Evolutionary conservation across 92 coral and sea anemone genomes (phyloP), one percentile per base, ranked within the genome.

Genomic region (Plumapathes pennacea): DNA sequence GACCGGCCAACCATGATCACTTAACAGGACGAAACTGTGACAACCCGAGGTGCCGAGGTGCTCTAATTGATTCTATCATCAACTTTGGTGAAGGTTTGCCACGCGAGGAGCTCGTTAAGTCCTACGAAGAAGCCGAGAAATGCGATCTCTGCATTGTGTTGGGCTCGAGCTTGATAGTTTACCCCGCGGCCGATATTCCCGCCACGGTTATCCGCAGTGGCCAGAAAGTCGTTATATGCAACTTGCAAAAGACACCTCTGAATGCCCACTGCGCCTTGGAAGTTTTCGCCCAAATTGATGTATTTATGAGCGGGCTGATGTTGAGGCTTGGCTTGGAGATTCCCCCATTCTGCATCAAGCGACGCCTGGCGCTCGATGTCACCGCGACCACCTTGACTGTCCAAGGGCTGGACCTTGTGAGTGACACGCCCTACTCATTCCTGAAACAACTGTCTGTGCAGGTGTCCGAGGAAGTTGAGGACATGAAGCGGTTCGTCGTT

Each of bases 81-180:
- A 74, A 81, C 56, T 82, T 82, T 69, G 89, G 89, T 1, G 89
- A 82, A 53, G 62, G 26, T 14, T 74, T 82, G 26, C 89, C 89
- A n/a, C 46, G 49, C 39, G 45, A 68, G 50, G 89, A 82, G 27
- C 13, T 82, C 43, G 38, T 56, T 17, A 57, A 67, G 33, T 66
- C 84, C 8, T 77, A 59, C 26, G 18, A 62, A 9, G 79, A 62
- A 37, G 68, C 65, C 0, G 1, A 54, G 27, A 77, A 45, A 54
- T 61, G 64, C 11, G 84, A 77, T 37, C 37, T 77, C 40, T 57
- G 72, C 20, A 60, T 77, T 31, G 78, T 60, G 38, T 72, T 77
- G 39, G 84, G 84, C 4, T 77, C 84, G 34, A 77, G 84, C 18
- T 77, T 77, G 17, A 64, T 68, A n/a, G 84, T 77, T 7, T 40